Evolutionary conservation across 1,140 invertebrate genomes (phyloP).

Genomic region (Saccostrea cuccullata): DNA sequence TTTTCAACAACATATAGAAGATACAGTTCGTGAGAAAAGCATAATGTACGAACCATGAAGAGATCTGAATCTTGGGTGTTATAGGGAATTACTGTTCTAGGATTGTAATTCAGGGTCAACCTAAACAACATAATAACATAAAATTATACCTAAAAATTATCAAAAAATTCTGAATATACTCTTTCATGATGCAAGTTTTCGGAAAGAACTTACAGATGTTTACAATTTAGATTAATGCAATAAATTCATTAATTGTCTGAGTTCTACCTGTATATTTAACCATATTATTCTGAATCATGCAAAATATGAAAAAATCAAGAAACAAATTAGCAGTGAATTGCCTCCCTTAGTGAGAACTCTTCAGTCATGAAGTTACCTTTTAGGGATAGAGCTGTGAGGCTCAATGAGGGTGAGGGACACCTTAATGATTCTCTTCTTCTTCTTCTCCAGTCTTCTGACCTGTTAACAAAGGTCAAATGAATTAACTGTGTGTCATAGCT

Average conservation of each 20-base stretch:
- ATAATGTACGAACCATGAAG: no score
- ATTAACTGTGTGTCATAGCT: no score
- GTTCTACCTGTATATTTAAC: neutral
- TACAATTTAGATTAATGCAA: neutral
- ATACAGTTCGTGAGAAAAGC: no score
- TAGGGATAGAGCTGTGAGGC: no score
- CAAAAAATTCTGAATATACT: neutral
- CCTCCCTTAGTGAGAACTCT: neutral
- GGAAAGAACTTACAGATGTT: neutral
- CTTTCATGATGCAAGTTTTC: neutral
- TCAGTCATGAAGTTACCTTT: neutral
- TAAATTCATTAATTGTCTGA: neutral
- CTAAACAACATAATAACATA: neutral
- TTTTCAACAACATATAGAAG: no score
- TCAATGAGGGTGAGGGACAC: no score
- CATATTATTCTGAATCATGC: no score
- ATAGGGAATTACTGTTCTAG: no score
- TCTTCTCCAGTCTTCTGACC: no score
- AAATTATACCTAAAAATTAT: no score
- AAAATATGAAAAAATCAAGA: neutral
- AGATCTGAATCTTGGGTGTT: neutral
- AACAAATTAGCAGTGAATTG: neutral
- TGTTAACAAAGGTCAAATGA: no score
- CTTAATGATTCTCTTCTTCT: no score
- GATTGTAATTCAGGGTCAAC: neutral